A percentile compares a stretch with the other conserved stretches of the same genome.
phyloP scores from a whole-genome alignment of 1,140 invertebrate genomes.

The Caenorhabditis briggsae region DNA sequence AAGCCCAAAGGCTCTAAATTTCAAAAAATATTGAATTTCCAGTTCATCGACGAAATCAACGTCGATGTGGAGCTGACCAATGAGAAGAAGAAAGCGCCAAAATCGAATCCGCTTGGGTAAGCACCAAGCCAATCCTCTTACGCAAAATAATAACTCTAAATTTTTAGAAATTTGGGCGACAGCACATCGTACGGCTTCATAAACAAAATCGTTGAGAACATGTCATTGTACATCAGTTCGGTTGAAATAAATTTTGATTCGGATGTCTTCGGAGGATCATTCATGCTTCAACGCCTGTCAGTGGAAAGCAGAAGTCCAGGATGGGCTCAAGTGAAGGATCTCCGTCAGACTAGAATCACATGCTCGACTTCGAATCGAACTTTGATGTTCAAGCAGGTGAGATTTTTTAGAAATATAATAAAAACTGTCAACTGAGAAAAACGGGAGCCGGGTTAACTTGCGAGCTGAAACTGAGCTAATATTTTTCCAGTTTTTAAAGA shows the following conservation, averaged over 20 bases:
- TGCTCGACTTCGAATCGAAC: slow-evolving; percentile 89
- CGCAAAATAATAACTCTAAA: neutral
- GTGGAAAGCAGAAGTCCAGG: slow-evolving; percentile 92
- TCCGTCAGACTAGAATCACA: slow-evolving; percentile 89
- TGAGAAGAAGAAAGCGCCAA: slow-evolving; percentile 73
- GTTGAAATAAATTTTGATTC: slow-evolving; percentile 93
- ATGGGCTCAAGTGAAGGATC: slow-evolving; percentile 86
- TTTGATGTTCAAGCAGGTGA: slow-evolving; percentile 97
- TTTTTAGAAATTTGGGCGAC: slow-evolving; percentile 57
- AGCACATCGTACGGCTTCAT: slow-evolving; percentile 86
- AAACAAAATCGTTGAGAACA: slow-evolving; percentile 96
- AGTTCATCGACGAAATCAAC: slow-evolving; percentile 92
- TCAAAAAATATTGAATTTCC: slow-evolving; percentile 68
- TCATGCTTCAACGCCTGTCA: slow-evolving; percentile 91
- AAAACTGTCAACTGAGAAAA: too few relatives aligned
- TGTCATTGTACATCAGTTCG: slow-evolving; percentile 93
- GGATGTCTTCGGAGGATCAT: slow-evolving; percentile 91
- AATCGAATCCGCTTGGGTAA: slow-evolving; percentile 47
- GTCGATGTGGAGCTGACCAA: slow-evolving; percentile 87
- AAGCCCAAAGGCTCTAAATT: too few relatives aligned
- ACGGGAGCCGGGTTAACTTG: too few relatives aligned
- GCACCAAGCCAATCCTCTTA: neutral
- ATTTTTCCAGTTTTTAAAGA: too few relatives aligned
- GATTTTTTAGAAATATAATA: too few relatives aligned
- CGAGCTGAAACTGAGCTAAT: too few relatives aligned